Evolutionary conservation across 2,113 vertebrate species (phyloP).

Genomic region (cat (Felis catus)): F.catus_Fca126_mat1.0 CM031424.1:74354501-74355000

Average conservation of each 20-base stretch:
- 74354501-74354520: neutral
- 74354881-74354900: neutral
- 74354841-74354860: fast-evolving
- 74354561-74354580: fast-evolving
- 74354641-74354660: neutral
- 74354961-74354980: neutral
- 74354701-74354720: neutral
- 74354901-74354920: neutral
- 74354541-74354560: neutral
- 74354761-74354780: fast-evolving
- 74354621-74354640: neutral
- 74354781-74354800: neutral
- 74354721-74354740: neutral
- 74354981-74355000: neutral
- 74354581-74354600: neutral
- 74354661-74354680: neutral
- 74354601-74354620: neutral
- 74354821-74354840: fast-evolving
- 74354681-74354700: neutral
- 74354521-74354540: neutral
- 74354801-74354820: neutral
- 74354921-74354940: neutral
- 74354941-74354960: neutral
- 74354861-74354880: neutral
- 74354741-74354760: neutral